These are phyloP conservation scores for Zaprionus capensis DNA, from an alignment of 1,140 invertebrate species.

Conservation along the genomic window DNA sequence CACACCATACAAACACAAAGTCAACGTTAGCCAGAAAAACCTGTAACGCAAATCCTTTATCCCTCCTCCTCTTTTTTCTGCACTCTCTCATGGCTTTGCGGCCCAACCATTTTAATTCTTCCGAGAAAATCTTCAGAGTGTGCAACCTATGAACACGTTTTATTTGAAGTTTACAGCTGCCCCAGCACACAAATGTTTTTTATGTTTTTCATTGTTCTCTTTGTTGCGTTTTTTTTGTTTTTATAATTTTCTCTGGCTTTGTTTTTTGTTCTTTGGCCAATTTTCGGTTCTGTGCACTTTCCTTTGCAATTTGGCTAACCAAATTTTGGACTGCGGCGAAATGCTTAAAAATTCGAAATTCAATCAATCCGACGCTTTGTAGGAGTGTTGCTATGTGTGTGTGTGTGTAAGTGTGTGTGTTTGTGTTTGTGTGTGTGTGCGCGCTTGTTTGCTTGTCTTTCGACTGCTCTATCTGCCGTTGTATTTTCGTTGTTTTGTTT, in stretches of 20 bases:
- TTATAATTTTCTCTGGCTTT: constrained; percentile 21
- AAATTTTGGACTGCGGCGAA: constrained; percentile 74
- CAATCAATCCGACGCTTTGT: constrained; percentile 80
- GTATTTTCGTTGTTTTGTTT: constrained; percentile 22
- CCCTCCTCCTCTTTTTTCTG: no score
- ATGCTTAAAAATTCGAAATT: constrained; percentile 81
- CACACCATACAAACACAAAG: neutral
- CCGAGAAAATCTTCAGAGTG: neutral
- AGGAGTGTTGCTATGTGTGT: constrained; percentile 42
- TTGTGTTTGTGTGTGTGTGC: neutral
- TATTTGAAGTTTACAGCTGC: constrained; percentile 11
- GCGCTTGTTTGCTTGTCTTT: neutral
- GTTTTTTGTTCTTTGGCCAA: constrained; percentile 41
- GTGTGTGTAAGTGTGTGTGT: constrained; percentile 46
- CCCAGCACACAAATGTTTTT: neutral
- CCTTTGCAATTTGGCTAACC: constrained; percentile 66
- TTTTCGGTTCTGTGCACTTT: constrained; percentile 67
- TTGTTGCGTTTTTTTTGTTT: constrained; percentile 16
- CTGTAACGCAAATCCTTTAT: neutral
- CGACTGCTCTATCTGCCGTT: neutral
- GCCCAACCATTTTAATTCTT: neutral
- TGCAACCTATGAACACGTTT: neutral
- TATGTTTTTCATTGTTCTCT: constrained; percentile 23
- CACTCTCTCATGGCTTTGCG: neutral
- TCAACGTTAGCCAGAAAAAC: neutral